These are phyloP conservation scores for Melanogrammus aeglefinus DNA, from an alignment of 2,797 vertebrate species.

Conservation along the genomic window DNA sequence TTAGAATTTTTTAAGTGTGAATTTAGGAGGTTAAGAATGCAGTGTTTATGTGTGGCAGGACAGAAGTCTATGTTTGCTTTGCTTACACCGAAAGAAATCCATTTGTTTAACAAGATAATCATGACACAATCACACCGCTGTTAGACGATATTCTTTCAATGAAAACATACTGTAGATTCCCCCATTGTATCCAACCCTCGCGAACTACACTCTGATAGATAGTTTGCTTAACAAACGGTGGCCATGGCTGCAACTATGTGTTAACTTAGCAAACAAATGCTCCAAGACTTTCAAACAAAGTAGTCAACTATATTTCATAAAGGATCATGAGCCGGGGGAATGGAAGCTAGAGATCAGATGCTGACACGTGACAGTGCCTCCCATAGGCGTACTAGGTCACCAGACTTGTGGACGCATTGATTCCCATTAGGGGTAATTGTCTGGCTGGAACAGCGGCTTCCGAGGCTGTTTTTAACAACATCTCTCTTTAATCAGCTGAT, in stretches of 20 bases:
- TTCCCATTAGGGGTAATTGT: conserved; percentile 34
- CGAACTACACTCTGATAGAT: too few species aligned
- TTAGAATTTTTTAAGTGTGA: too few species aligned
- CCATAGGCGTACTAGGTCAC: conserved; percentile 10
- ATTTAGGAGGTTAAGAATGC: too few species aligned
- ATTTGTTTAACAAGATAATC: too few species aligned
- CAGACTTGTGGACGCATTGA: conserved; percentile 4
- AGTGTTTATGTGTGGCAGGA: too few species aligned
- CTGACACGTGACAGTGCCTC: not conserved
- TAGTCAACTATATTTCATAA: not conserved
- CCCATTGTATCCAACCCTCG: too few species aligned
- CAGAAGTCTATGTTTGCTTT: too few species aligned
- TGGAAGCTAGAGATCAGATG: not conserved
- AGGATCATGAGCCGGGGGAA: not conserved
- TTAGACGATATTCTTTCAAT: too few species aligned
- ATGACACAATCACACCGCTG: too few species aligned
- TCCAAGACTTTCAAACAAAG: not conserved
- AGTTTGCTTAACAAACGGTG: not conserved
- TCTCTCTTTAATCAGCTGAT: conserved; percentile 46
- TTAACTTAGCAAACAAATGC: not conserved
- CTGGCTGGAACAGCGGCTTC: conserved; percentile 23
- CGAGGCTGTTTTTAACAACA: conserved; percentile 30
- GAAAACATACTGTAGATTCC: too few species aligned
- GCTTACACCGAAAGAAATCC: too few species aligned
- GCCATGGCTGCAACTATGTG: not conserved